Conservation (phyloP, 2,797 vertebrate species). For the Acipenser ruthenus region DNA sequence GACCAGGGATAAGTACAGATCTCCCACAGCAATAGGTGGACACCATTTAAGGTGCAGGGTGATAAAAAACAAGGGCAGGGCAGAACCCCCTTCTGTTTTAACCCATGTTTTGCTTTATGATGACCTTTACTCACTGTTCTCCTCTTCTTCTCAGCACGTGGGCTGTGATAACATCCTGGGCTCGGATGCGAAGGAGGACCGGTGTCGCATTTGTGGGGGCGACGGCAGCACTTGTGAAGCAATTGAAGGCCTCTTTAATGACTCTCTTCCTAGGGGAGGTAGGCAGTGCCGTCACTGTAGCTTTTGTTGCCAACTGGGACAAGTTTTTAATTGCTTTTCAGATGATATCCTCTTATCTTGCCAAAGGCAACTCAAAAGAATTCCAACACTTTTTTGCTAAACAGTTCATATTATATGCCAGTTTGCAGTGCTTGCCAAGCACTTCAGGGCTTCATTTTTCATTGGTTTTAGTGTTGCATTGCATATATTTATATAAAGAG, state of each 20-base stretch:
- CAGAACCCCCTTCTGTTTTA: no score
- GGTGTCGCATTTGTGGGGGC: conserved; percentile 89
- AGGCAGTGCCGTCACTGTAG: conserved; percentile 21
- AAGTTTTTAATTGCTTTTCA: conserved; percentile 26
- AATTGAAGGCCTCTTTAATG: conserved; percentile 91
- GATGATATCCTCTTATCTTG: conserved; percentile 20
- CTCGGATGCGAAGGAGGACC: conserved; percentile 90
- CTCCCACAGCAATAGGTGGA: no score
- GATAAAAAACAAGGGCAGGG: no score
- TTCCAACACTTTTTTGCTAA: conserved; percentile 33
- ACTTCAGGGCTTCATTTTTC: conserved; percentile 29
- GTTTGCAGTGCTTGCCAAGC: conserved; percentile 26
- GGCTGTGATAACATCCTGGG: conserved; percentile 97
- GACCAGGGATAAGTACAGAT: no score
- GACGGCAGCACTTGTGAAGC: conserved; percentile 94
- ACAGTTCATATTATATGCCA: conserved; percentile 28
- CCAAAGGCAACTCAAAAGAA: conserved; percentile 24
- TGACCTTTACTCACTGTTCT: not conserved
- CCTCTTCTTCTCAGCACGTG: conserved; percentile 71
- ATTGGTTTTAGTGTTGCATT: conserved; percentile 31
- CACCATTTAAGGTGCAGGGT: no score
- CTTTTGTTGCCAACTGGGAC: conserved; percentile 27
- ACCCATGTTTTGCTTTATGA: no score
- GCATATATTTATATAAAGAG: conserved; percentile 36
- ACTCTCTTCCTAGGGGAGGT: conserved; percentile 94